phyloP scores from a whole-genome alignment of 1,140 invertebrate species.

The Propsilocerus akamusi region DNA sequence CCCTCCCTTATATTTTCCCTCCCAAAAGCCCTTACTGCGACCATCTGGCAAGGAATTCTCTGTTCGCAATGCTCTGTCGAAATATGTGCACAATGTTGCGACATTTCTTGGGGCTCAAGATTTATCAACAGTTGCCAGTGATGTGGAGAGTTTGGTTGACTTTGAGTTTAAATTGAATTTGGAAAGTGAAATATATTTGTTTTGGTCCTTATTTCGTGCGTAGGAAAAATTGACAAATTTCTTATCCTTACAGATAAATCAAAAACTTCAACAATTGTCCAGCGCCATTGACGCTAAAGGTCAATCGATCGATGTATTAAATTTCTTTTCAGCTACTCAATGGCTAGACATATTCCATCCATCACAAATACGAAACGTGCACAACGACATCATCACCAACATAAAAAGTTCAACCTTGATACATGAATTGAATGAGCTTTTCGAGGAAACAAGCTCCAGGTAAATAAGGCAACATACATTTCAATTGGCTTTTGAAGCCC shows the following conservation, averaged over 20 bases:
- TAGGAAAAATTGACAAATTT: neutral
- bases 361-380: neutral
- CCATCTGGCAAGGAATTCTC: too few relatives aligned
- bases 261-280: neutral
- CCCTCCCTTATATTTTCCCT: neutral
- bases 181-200: neutral
- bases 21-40: neutral
- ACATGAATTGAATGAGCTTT: neutral
- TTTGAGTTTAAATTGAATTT: neutral
- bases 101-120: neutral
- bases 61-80: too few relatives aligned
- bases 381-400: neutral
- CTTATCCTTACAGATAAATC: neutral
- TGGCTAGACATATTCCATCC: neutral
- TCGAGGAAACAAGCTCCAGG: neutral
- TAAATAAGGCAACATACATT: neutral
- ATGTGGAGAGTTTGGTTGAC: neutral
- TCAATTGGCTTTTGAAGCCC: too few relatives aligned
- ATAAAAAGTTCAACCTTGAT: neutral
- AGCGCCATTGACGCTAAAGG: neutral
- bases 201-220: neutral
- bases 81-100: neutral
- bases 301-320: neutral
- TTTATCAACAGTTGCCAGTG: neutral
- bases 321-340: neutral